Evolutionary conservation across 2,888 invertebrate species (phyloP).

Genomic region (Lordiphosa fenestrarum): DNA sequence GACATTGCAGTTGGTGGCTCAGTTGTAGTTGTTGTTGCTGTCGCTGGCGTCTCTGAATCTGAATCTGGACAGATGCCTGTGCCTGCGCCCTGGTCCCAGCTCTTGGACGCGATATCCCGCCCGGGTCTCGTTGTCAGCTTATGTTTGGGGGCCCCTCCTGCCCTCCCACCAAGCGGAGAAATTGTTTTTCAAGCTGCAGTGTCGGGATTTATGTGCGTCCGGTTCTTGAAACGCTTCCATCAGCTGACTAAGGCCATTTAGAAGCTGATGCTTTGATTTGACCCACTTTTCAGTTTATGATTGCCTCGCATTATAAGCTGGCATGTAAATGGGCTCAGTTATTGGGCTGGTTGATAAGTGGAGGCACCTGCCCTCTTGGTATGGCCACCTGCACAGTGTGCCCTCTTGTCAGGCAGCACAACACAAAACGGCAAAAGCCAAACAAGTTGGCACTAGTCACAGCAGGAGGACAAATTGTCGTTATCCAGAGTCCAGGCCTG

Average conservation of each 20-base stretch:
- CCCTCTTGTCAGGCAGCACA: constrained; percentile 34
- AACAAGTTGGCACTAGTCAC: constrained; percentile 67
- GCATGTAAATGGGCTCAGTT: constrained; percentile 57
- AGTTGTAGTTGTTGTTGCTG: constrained; percentile 16
- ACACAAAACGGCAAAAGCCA: constrained; percentile 45
- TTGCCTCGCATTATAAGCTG: constrained; percentile 51
- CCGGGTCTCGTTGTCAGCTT: constrained; percentile 39
- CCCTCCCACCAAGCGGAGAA: constrained; percentile 45
- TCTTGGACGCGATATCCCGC: constrained; percentile 1
- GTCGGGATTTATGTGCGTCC: constrained; percentile 66
- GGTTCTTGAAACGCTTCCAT: constrained; percentile 20
- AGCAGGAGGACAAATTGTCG: constrained; percentile 70
- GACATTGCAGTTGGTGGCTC: constrained; percentile 35
- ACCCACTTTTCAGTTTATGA: constrained; percentile 55
- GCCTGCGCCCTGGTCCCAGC: too few relatives aligned
- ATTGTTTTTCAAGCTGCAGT: constrained; percentile 70
- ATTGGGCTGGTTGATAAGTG: constrained; percentile 22
- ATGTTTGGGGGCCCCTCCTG: constrained; percentile 3
- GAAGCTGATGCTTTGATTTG: constrained; percentile 58
- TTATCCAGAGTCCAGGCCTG: constrained; percentile 9
- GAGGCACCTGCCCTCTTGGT: constrained; percentile 14
- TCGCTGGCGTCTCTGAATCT: constrained; percentile 37
- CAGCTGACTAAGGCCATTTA: constrained; percentile 55
- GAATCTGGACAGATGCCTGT: constrained; percentile 41
- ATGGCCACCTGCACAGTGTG: constrained; percentile 23